Conservation (phyloP, 92 coral and sea anemone species). For the Zoanthus sociatus region DNA sequence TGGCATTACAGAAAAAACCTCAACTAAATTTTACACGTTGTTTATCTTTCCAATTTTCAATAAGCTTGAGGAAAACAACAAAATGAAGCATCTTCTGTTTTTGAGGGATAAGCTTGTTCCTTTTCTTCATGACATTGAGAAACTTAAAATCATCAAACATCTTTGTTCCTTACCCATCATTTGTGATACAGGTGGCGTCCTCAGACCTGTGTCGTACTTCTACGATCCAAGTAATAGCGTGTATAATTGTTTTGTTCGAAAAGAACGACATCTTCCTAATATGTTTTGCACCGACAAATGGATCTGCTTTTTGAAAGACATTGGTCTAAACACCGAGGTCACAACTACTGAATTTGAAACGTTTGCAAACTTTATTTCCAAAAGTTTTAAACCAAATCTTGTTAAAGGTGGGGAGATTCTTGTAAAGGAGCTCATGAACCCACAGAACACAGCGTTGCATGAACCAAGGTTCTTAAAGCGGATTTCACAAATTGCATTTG, state of each 20-base stretch:
- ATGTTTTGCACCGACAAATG: slow-evolving; percentile 30
- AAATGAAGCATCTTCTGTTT: slow-evolving; percentile 33
- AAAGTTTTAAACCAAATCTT: background rate
- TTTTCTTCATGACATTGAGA: background rate
- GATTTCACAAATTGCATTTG: slow-evolving; percentile 56
- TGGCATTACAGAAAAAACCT: slow-evolving; percentile 21
- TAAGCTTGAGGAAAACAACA: slow-evolving; percentile 21
- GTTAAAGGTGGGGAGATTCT: slow-evolving; percentile 17
- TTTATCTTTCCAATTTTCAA: slow-evolving; percentile 52
- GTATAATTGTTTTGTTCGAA: slow-evolving; percentile 12
- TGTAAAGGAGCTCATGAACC: slow-evolving; percentile 25
- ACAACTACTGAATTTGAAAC: slow-evolving; percentile 29
- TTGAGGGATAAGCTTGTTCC: slow-evolving; percentile 44
- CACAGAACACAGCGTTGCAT: slow-evolving; percentile 24
- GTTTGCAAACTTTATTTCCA: slow-evolving; percentile 33
- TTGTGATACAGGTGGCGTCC: slow-evolving; percentile 27
- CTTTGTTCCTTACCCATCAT: slow-evolving; percentile 40
- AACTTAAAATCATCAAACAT: slow-evolving; percentile 29
- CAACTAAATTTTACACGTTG: slow-evolving; percentile 46
- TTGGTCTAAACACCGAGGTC: slow-evolving; percentile 55
- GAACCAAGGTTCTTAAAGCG: slow-evolving; percentile 24
- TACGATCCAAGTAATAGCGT: slow-evolving; percentile 43
- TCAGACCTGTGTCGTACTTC: slow-evolving; percentile 42
- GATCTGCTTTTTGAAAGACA: slow-evolving; percentile 35
- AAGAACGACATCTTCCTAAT: slow-evolving; percentile 44